A percentile compares a stretch with the other conserved stretches of the same genome.
Evolutionary conservation across 53 echinoderm and acorn worm species (phyloP).

Genomic region (Echinarachnius parma): DNA sequence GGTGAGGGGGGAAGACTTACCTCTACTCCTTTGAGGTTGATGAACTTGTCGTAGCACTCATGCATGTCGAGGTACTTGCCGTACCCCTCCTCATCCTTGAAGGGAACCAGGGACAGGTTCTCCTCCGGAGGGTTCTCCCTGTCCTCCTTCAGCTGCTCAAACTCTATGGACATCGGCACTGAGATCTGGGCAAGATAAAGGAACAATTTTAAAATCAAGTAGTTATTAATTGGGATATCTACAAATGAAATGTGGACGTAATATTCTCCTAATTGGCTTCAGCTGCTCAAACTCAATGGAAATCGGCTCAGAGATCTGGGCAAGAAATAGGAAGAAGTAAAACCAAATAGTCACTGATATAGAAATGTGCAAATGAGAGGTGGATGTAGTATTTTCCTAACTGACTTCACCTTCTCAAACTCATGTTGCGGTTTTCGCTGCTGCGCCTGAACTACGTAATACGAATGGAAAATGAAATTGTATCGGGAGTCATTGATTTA

Average conservation of each 20-base stretch:
- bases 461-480: too few species aligned
- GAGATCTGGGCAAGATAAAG: constrained; percentile 59
- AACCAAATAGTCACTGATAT: too few species aligned
- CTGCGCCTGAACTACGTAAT: too few species aligned
- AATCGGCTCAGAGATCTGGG: constrained; percentile 89
- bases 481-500: too few species aligned
- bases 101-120: constrained; percentile 68
- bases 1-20: background rate
- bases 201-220: background rate
- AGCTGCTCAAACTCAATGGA: constrained; percentile 93
- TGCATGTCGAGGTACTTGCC: constrained; percentile 97
- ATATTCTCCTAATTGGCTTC: too few species aligned
- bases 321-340: background rate
- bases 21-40: constrained; percentile 92
- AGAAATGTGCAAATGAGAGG: too few species aligned
- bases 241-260: too few species aligned
- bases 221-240: too few species aligned
- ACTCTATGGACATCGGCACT: constrained; percentile 94
- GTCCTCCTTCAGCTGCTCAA: constrained; percentile 81
- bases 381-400: too few species aligned
- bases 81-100: constrained; percentile 98
- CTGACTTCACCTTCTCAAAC: too few species aligned
- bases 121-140: constrained; percentile 82
- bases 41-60: constrained; percentile 93
- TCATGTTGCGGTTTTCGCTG: too few species aligned